Evolutionary conservation across 2,113 vertebrate species (phyloP), one percentile per base, ranked within the genome.

Genomic region (Ginglymostoma cirratum): DNA sequence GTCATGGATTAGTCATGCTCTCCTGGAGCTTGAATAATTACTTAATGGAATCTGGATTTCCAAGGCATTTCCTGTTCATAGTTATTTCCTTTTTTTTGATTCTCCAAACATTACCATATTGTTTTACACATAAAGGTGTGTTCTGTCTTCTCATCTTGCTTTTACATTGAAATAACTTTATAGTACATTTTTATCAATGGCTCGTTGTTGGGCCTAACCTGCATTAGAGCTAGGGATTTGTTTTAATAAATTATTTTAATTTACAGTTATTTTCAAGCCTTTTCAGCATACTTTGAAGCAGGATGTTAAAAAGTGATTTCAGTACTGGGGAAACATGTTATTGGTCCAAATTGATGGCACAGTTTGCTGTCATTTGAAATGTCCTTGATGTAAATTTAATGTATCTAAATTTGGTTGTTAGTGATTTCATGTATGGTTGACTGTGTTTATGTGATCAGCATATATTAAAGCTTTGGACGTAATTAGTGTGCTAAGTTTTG

Each of bases 371-470:
- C 69, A 94, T 67, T 94, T n/a, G 70, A 45, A 94, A 69, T 94
- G 92, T 27, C 92, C 66, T 94, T 94, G 38, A 69, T 94, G 92
- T 67, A 69, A 94, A 94, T 94, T 69, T 70, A 94, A 69, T 94
- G 92, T 66, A 45, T 94, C 92, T 94, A 94, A 70, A 38, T 69
- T 45, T 94, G 67, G 92, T 69, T 45, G 65, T 94, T 69, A 27
- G 92, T 94, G 92, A 94, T 38, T 94, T 94, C n/a, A 70, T 21
- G 65, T 38, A 45, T 45, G 66, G 21, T 15, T 67, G 92, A 45
- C 92, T 42, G 70, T 48, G 8, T 70, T 94, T 94, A 70, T 23
- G 66, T 94, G 92, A 94, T 38, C 92, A 12, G 38, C 65, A 69
- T 94, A 38, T 45, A 70, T 94, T 94, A 94, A 94, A 70, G 65